Evolutionary conservation across 1,140 invertebrate genomes (phyloP).

Genomic region (Panulirus ornatus): DNA sequence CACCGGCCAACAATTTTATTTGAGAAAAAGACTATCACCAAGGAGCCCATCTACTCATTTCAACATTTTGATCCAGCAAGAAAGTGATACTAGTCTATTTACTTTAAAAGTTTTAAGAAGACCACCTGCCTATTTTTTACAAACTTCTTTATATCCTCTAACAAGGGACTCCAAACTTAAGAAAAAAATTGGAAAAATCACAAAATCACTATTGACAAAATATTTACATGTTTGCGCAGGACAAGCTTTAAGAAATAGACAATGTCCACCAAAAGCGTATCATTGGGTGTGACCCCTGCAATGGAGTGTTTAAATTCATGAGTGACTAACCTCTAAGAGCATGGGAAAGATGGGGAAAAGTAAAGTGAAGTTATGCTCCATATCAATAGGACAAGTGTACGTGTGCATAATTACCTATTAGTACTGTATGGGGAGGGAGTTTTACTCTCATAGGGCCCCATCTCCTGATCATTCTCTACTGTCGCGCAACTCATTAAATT

Average conservation of each 20-base stretch:
- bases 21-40: slow-evolving; percentile 58
- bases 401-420: neutral
- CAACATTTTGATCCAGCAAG: slow-evolving; percentile 43
- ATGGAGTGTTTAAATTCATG: slow-evolving; percentile 56
- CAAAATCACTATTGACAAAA: slow-evolving; percentile 63
- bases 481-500: too few relatives aligned
- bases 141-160: slow-evolving; percentile 59
- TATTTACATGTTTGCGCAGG: slow-evolving; percentile 72
- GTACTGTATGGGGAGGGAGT: neutral
- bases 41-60: slow-evolving; percentile 24
- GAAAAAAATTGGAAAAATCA: slow-evolving; percentile 30
- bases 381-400: neutral
- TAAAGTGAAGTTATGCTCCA: slow-evolving; percentile 4
- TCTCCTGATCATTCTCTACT: too few relatives aligned
- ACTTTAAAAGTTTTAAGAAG: slow-evolving; percentile 58
- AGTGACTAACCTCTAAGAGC: slow-evolving; percentile 41
- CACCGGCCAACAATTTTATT: slow-evolving; percentile 34
- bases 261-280: slow-evolving; percentile 72
- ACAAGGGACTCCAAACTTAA: slow-evolving; percentile 54
- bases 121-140: slow-evolving; percentile 68
- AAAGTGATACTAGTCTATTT: slow-evolving; percentile 61
- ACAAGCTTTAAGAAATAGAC: slow-evolving; percentile 65
- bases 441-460: too few relatives aligned
- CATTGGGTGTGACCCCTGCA: slow-evolving; percentile 63
- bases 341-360: neutral